These are phyloP conservation scores for Melanaphis sacchari DNA, from an alignment of 1,140 invertebrate genomes.

Conservation along the genomic window DNA sequence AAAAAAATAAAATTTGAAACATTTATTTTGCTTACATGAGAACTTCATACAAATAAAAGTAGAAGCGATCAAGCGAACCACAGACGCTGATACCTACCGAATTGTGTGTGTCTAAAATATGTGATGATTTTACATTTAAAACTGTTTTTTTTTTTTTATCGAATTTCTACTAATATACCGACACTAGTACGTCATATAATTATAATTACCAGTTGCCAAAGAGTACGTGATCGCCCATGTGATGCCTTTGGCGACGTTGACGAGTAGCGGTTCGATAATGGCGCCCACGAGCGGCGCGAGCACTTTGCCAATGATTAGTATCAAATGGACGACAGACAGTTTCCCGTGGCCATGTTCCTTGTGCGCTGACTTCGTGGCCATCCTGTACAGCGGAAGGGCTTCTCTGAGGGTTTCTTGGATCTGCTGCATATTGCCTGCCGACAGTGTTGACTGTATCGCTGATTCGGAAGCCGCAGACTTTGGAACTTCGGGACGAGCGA, in stretches of 20 bases:
- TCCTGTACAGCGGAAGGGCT: not conserved
- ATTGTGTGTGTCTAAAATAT: no score
- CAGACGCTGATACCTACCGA: no score
- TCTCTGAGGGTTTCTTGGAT: slow-evolving; percentile 13
- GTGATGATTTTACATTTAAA: no score
- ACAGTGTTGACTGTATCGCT: not conserved
- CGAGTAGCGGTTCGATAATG: slow-evolving; percentile 29
- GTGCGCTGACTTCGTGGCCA: not conserved
- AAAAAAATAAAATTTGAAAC: no score
- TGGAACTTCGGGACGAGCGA: not conserved
- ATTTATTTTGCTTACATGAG: no score
- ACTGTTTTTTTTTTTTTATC: no score
- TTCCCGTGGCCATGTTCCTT: not conserved
- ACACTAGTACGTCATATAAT: not conserved
- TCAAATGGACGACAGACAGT: not conserved
- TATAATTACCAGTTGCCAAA: slow-evolving; percentile 13
- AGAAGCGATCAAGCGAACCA: no score
- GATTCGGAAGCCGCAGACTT: not conserved
- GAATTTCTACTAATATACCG: no score
- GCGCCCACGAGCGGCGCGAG: slow-evolving; percentile 28
- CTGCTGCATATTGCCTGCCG: not conserved
- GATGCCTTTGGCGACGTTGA: slow-evolving; percentile 26
- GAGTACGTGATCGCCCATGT: slow-evolving; percentile 36
- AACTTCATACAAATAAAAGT: no score
- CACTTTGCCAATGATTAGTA: slow-evolving; percentile 31